Conservation (phyloP, 1,140 invertebrate species). For the Achroia grisella region DNA sequence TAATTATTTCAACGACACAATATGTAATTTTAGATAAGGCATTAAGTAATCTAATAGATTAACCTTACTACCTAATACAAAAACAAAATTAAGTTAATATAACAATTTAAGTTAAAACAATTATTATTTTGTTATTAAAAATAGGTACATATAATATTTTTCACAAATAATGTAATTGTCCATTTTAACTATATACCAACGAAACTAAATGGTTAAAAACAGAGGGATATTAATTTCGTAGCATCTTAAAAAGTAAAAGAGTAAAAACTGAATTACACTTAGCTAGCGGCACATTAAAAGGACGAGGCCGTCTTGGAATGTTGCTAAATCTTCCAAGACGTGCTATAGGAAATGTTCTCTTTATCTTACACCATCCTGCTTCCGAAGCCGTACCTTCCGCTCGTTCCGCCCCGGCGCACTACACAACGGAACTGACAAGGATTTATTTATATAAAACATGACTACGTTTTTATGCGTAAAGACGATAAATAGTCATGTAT, state of each 20-base stretch:
- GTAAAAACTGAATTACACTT: constrained; percentile 7
- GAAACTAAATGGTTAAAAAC: neutral
- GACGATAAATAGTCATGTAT: constrained; percentile 11
- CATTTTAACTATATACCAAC: neutral
- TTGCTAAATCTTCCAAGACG: constrained; percentile 64
- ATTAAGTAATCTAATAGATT: too few relatives aligned
- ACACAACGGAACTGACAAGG: constrained; percentile 48
- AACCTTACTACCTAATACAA: too few relatives aligned
- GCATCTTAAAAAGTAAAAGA: neutral
- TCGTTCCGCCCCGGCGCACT: constrained; percentile 45
- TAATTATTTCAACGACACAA: too few relatives aligned
- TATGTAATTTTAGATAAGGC: too few relatives aligned
- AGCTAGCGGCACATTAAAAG: constrained; percentile 40
- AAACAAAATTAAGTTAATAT: too few relatives aligned
- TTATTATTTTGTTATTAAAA: too few relatives aligned
- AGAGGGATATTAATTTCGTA: neutral
- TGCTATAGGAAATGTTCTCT: constrained; percentile 67
- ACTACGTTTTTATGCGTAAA: constrained; percentile 23
- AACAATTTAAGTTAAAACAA: too few relatives aligned
- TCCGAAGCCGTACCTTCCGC: constrained; percentile 56
- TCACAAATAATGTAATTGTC: too few relatives aligned
- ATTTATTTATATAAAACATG: constrained; percentile 52
- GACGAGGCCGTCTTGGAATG: constrained; percentile 45
- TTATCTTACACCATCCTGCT: constrained; percentile 69
- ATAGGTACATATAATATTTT: too few relatives aligned